Conservation (phyloP, 2,888 invertebrate species). For the Catocala fraxini region DNA sequence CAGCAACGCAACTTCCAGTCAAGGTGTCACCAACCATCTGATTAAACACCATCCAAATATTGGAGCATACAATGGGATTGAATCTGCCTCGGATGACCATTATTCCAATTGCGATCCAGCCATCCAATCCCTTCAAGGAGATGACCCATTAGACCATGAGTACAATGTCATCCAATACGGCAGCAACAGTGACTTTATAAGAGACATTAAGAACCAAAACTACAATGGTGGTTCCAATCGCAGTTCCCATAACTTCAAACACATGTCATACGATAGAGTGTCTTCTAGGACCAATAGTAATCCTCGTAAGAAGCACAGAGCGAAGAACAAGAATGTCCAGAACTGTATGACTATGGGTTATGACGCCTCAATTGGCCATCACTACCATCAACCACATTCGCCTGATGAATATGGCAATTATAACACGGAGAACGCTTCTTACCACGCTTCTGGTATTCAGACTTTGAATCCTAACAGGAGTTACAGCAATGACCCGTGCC, state of each 20-base stretch:
- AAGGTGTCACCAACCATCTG: slow-evolving; percentile 83
- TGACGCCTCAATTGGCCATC: slow-evolving; percentile 83
- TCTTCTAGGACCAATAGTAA: slow-evolving; percentile 86
- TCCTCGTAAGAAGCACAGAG: slow-evolving; percentile 82
- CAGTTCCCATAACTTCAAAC: slow-evolving; percentile 85
- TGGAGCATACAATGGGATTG: slow-evolving; percentile 81
- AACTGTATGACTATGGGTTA: slow-evolving; percentile 89
- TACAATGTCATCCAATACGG: slow-evolving; percentile 86
- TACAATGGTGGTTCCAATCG: slow-evolving; percentile 84
- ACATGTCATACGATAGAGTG: slow-evolving; percentile 83
- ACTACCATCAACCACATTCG: slow-evolving; percentile 85
- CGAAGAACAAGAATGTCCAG: slow-evolving; percentile 84
- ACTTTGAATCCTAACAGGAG: slow-evolving; percentile 84
- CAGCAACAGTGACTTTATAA: slow-evolving; percentile 82
- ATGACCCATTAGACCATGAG: slow-evolving; percentile 84
- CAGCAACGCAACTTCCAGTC: slow-evolving; percentile 84
- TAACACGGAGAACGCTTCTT: slow-evolving; percentile 82
- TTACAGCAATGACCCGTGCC: slow-evolving; percentile 76
- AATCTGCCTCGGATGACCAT: slow-evolving; percentile 84
- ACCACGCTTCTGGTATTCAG: slow-evolving; percentile 85
- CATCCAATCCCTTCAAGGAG: slow-evolving; percentile 82
- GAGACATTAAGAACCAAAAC: slow-evolving; percentile 86
- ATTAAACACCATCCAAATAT: slow-evolving; percentile 83
- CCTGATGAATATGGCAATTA: slow-evolving; percentile 83
- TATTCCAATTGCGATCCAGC: slow-evolving; percentile 86